Percentiles rank a stretch among this genome's conserved stretches.
phyloP scores from a whole-genome alignment of 2,888 invertebrate genomes.

The Sabatieria punctata region DNA sequence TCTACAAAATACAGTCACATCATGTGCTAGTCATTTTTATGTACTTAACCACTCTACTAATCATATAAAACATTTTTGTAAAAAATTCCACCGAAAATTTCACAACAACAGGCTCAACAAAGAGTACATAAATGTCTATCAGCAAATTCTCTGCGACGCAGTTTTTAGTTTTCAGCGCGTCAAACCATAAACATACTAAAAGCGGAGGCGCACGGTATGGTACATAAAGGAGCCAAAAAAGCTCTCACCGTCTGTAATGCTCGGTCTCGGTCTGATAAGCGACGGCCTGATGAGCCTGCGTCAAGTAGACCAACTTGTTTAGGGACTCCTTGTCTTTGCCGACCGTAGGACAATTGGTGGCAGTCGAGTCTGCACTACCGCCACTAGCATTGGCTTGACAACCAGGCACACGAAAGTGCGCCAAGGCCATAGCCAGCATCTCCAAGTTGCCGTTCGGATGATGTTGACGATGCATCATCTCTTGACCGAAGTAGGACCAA shows the following conservation, averaged over 20 bases:
- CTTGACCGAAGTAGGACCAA: conserved; percentile 1
- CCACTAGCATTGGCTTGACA: background rate
- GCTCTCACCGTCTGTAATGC: conserved; percentile 21
- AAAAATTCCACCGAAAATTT: no score
- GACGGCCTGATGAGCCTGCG: conserved; percentile 71
- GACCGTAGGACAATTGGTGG: no score
- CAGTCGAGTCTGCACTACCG: background rate
- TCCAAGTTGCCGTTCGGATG: conserved; percentile 50
- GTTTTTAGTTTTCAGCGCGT: background rate
- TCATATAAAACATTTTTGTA: no score
- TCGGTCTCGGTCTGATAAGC: conserved; percentile 47
- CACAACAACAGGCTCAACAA: no score
- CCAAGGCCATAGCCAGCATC: conserved; percentile 18
- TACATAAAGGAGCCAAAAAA: background rate
- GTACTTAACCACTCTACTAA: no score
- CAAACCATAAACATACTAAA: background rate
- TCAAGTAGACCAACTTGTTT: conserved; percentile 50
- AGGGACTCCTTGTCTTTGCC: conserved; percentile 2
- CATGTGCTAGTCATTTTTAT: no score
- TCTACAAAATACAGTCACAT: no score
- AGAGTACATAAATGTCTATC: no score
- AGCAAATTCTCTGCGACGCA: background rate
- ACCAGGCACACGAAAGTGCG: conserved; percentile 15
- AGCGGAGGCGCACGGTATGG: background rate
- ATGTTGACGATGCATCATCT: conserved; percentile 57